Evolutionary conservation across 2,797 vertebrate species (phyloP), one percentile per base, ranked within the genome.

Genomic region (Meriones psammophilus): DNA sequence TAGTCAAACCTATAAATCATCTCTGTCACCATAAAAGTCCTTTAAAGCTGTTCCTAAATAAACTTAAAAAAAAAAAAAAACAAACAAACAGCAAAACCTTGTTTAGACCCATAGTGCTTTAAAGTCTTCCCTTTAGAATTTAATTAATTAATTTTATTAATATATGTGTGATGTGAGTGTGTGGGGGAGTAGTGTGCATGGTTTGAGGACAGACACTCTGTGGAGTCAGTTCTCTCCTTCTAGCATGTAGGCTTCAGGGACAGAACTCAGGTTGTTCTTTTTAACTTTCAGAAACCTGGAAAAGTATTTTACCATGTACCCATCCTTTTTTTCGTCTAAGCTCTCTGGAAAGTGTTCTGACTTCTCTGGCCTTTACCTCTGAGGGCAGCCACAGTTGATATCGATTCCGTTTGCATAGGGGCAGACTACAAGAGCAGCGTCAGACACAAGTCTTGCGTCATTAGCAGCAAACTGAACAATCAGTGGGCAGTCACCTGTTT

Each of bases 321-420:
- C 10, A 96, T 68, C 94, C 24, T 91, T 97, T 95, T 92, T 89
- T 10, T 26, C 92, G 91, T 28, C 79, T 89, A 96, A 94, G 96
- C 87, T 94, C 88, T 97, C 96, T 1, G 56, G 76, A 64, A 96
- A 74, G 56, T 92, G 80, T 94, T 81, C 5, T 74, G 88, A 56
- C 50, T 96, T 96, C 91, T 97, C 96, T 96, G 91, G 97, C 93
- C n/a, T 96, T 98, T 98, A 99, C 99, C 99, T 99, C 98, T 99
- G 99, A 94, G 99, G 99, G 97, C 99, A 99, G 96, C 99, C 99
- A 97, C 99, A 99, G 98, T 99, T 99, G 71, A 99, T 98, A 98
- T 99, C 99, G 98, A 99, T 99, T 87, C 99, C 99, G 95, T 99
- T 99, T 54, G 99, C 99, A 97, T 99, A 99, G 94, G 99, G 99